Percentiles rank a stretch among this genome's conserved stretches.
Conservation (phyloP, 2,888 invertebrate genomes). For the Netelia inedita region DNA sequence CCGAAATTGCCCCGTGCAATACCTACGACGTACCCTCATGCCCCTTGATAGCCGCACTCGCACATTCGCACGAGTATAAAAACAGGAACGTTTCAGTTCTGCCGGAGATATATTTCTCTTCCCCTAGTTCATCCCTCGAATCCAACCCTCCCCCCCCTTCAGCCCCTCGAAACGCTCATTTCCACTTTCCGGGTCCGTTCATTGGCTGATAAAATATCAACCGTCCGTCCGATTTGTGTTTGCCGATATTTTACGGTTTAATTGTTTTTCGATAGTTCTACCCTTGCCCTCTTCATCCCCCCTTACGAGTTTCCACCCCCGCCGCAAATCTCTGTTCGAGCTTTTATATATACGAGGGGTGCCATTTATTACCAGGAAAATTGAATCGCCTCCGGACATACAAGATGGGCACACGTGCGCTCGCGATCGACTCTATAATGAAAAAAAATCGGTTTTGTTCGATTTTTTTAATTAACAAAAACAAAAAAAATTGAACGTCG, state of each 20-base stretch:
- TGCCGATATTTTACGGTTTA: constrained; percentile 83
- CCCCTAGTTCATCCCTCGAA: constrained; percentile 17
- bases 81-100: constrained; percentile 43
- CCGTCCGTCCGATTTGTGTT: constrained; percentile 80
- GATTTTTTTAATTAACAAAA: constrained; percentile 41
- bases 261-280: constrained; percentile 82
- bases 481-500: background rate
- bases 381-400: constrained; percentile 79
- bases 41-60: background rate
- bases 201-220: constrained; percentile 82
- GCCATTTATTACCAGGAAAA: constrained; percentile 78
- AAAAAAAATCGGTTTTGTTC: constrained; percentile 32
- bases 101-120: constrained; percentile 38
- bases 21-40: constrained; percentile 26
- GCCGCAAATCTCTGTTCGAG: background rate
- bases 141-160: constrained; percentile 3
- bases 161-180: constrained; percentile 64
- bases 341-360: constrained; percentile 23
- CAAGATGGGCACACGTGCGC: constrained; percentile 76
- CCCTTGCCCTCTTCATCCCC: constrained; percentile 41
- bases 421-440: constrained; percentile 16
- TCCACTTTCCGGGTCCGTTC: constrained; percentile 71
- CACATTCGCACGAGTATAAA: constrained; percentile 43
- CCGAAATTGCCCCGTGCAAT: constrained; percentile 39
- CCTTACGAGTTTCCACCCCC: background rate